A percentile compares a stretch with the other conserved stretches of the same genome.
These are phyloP conservation scores for Dipodomys stephensi DNA, from an alignment of 2,113 vertebrate species.

Conservation along the genomic window DNA sequence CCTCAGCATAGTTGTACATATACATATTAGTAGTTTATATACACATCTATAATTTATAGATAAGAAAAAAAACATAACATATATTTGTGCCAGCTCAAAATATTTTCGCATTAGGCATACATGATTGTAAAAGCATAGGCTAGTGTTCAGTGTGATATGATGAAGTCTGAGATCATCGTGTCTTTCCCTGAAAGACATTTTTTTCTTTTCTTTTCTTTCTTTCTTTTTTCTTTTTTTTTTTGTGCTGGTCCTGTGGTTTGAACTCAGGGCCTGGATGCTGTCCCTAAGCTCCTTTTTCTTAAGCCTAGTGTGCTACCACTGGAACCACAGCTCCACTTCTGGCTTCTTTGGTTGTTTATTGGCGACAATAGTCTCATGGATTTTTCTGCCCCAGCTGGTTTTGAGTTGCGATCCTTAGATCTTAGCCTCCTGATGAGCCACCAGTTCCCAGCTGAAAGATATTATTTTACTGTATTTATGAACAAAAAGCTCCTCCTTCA, in stretches of 20 bases:
- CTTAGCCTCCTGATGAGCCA: too few species aligned
- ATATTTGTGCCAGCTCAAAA: conserved; percentile 25
- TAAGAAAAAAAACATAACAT: conserved; percentile 12
- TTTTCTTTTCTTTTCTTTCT: background rate
- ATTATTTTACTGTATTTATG: background rate
- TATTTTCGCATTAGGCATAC: conserved; percentile 18
- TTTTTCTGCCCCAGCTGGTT: too few species aligned
- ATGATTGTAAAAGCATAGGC: conserved; percentile 1
- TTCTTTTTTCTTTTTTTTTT: too few species aligned
- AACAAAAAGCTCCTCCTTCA: background rate
- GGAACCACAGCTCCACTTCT: too few species aligned
- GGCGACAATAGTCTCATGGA: too few species aligned
- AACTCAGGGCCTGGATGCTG: too few species aligned
- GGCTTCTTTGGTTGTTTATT: background rate
- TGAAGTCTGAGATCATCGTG: background rate
- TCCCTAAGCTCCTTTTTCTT: too few species aligned
- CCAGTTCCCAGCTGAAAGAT: background rate
- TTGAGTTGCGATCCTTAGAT: too few species aligned
- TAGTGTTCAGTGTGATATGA: background rate
- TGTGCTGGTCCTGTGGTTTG: too few species aligned
- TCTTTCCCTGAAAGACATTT: conserved; percentile 16
- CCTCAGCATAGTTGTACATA: conserved; percentile 44
- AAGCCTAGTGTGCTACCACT: too few species aligned
- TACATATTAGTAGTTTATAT: conserved; percentile 18
- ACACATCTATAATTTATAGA: conserved; percentile 56